Evolutionary conservation across 2,113 vertebrate species (phyloP), one percentile per base, ranked within the genome.

Genomic region (Thamnaconus septentrionalis): DNA sequence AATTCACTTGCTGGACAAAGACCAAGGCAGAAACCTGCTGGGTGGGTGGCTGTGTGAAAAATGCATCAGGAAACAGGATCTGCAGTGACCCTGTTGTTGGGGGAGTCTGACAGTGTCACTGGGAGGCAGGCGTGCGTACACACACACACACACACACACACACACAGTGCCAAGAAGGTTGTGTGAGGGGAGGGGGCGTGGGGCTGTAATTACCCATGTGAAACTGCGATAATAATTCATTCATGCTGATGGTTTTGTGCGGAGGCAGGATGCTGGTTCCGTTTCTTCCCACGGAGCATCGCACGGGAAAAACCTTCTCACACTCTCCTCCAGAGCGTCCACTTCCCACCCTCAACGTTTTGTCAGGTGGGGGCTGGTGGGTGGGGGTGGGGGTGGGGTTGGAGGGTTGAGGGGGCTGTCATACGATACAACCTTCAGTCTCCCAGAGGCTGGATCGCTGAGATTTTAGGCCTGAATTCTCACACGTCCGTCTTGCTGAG

Each of bases 71-170:
- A 73, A 84, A 85, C 60, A 6, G 59, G 72, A 87, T 85, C 79
- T 71, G 64, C 81, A 44, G 57, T 84, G 86, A 85, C 81, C 83
- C 72, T 78, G 62, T 71, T 85, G 69, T 71, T 57, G 59, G 59
- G 59, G 41, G 18, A 58, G 59, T 50, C 49, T 60, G 73, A 82
- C 78, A 76, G 77, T 69, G 73, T 81, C 75, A 69, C 62, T 63
- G 52, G 59, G 50, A 47, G 73, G 59, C 53, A 31, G 18, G 18
- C 18, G 18, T 31, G 18, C 18, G 18, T 31, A 2, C 18, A 31
- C 18, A 31, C 18, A 31, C 1, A 31, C 18, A 31, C 18, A 31
- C 18, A 31, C 18, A 31, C 1, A 31, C 18, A 31, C 18, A 31
- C 18, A 31, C 18, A 31, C 18, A 31, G 18, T 31, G 18, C 66